Evolutionary conservation across 92 coral and sea anemone genomes (phyloP).

Genomic region (Metridium senile): DNA sequence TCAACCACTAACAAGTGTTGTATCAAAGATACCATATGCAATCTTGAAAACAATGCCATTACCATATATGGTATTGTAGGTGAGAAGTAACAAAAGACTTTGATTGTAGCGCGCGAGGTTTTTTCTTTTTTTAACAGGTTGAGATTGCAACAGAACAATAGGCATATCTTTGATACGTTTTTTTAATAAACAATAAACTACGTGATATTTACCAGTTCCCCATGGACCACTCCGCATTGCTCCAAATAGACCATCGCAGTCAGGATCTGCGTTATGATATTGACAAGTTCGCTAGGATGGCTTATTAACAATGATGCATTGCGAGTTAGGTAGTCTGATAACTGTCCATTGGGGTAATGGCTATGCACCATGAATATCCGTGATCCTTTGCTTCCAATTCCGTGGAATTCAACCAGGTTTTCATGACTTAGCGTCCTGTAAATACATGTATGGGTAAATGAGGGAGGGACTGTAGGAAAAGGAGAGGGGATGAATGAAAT

Average conservation of each 20-base stretch:
- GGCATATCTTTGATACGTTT: too few species aligned
- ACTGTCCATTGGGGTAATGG: slow-evolving; percentile 59
- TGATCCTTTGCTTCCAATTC: slow-evolving; percentile 60
- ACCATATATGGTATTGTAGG: too few species aligned
- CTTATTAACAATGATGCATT: slow-evolving; percentile 57
- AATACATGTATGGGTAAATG: not conserved
- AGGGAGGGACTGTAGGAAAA: not conserved
- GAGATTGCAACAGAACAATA: too few species aligned
- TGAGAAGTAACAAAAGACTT: too few species aligned
- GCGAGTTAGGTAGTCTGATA: slow-evolving; percentile 53
- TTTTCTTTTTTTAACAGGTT: too few species aligned
- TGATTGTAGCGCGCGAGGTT: too few species aligned
- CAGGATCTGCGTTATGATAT: slow-evolving; percentile 57
- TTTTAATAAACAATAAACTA: too few species aligned
- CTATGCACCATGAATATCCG: slow-evolving; percentile 68
- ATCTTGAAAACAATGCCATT: too few species aligned
- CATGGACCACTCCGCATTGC: slow-evolving; percentile 59
- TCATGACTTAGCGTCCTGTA: slow-evolving; percentile 77
- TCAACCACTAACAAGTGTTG: too few species aligned
- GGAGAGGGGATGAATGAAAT: not conserved
- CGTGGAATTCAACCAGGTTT: slow-evolving; percentile 55
- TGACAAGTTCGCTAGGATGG: slow-evolving; percentile 65
- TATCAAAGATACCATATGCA: too few species aligned
- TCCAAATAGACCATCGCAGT: slow-evolving; percentile 75
- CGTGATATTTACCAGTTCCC: slow-evolving; percentile 61